Evolutionary conservation across 1,140 invertebrate genomes (phyloP).

Genomic region (Mya arenaria): DNA sequence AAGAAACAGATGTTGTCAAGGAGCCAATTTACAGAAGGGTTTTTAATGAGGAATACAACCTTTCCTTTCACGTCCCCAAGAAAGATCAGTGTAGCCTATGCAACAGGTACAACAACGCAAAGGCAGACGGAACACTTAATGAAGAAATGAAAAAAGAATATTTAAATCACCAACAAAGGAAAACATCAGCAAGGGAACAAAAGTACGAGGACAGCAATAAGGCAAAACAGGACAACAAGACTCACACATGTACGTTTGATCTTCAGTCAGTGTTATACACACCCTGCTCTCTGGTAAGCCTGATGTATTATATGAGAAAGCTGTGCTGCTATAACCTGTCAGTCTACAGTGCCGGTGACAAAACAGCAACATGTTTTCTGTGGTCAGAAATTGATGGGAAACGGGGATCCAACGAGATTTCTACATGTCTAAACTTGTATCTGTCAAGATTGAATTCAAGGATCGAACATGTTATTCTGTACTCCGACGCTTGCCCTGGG

Average conservation of each 20-base stretch:
- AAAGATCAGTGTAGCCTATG: constrained; percentile 42
- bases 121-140: not conserved
- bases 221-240: not conserved
- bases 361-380: constrained; percentile 60
- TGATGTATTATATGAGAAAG: constrained; percentile 70
- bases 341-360: constrained; percentile 53
- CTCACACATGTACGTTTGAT: constrained; percentile 52
- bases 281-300: constrained; percentile 57
- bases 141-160: constrained; percentile 9
- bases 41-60: constrained; percentile 51
- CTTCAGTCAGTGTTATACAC: constrained; percentile 59
- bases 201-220: constrained; percentile 36
- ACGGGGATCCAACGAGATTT: constrained; percentile 54
- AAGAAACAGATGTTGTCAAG: not conserved
- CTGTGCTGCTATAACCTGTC: constrained; percentile 65
- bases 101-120: not conserved
- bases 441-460: not conserved
- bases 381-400: constrained; percentile 67
- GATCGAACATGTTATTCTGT: constrained; percentile 46
- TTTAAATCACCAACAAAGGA: constrained; percentile 32
- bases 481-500: constrained; percentile 57
- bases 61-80: constrained; percentile 47
- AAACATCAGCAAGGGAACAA: constrained; percentile 28
- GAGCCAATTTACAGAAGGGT: constrained; percentile 41
- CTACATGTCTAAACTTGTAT: constrained; percentile 27